These are phyloP conservation scores for Sebastolobus alascanus DNA, from an alignment of 2,797 vertebrate genomes.

Conservation along the genomic window DNA sequence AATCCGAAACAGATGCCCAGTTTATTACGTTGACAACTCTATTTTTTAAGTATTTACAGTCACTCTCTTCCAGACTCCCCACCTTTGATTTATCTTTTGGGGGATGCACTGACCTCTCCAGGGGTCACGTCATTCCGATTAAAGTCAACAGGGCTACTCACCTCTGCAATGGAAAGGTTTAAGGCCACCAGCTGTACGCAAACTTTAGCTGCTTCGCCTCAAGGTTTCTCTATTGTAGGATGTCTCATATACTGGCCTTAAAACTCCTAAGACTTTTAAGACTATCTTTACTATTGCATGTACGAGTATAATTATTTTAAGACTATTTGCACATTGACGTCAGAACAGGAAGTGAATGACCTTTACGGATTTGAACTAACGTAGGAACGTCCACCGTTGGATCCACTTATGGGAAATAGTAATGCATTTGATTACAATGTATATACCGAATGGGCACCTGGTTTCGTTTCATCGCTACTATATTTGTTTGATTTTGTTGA, in stretches of 20 bases:
- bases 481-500: conserved; percentile 71
- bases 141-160: conserved; percentile 75
- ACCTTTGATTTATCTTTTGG: conserved; percentile 30
- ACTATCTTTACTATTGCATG: conserved; percentile 87
- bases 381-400: conserved; percentile 79
- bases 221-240: conserved; percentile 78
- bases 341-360: conserved; percentile 81
- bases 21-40: conserved; percentile 35
- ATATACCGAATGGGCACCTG: conserved; percentile 78
- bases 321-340: conserved; percentile 86
- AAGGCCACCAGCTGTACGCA: conserved; percentile 74
- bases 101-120: conserved; percentile 21
- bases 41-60: conserved; percentile 34
- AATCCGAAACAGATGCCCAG: conserved; percentile 41
- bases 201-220: conserved; percentile 77
- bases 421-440: conserved; percentile 78
- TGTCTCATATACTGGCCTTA: conserved; percentile 85
- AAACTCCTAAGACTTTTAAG: conserved; percentile 79
- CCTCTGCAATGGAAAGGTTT: conserved; percentile 70
- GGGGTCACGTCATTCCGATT: conserved; percentile 51
- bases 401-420: conserved; percentile 74
- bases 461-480: conserved; percentile 76
- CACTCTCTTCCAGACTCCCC: conserved; percentile 42
- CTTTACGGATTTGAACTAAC: conserved; percentile 71
- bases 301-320: conserved; percentile 83